Percentiles rank a stretch among this genome's conserved stretches.
Evolutionary conservation across 2,113 vertebrate genomes (phyloP).

Genomic region (Rhombomys opimus): DNA sequence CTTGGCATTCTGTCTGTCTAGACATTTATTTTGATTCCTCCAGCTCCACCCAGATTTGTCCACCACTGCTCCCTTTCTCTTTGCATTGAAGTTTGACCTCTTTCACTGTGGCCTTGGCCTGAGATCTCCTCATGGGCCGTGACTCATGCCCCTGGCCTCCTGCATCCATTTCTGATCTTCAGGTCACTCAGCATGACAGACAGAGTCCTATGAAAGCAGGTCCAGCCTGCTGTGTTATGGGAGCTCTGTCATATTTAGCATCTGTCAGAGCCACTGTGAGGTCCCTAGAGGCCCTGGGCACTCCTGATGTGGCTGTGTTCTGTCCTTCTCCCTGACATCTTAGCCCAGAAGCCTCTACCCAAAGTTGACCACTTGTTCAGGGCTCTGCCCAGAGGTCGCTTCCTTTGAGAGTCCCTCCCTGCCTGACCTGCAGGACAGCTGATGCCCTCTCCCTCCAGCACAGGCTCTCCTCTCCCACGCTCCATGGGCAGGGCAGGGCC

Average conservation of each 20-base stretch:
- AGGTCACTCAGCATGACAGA: background rate
- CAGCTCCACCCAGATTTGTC: too few relatives aligned
- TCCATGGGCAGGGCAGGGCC: background rate
- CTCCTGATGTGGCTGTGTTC: background rate
- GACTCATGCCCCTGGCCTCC: background rate
- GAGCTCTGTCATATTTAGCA: background rate
- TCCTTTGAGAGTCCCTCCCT: background rate
- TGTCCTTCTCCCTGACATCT: background rate
- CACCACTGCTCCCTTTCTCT: background rate
- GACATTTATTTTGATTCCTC: background rate
- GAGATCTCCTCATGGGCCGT: background rate
- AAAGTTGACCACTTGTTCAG: background rate
- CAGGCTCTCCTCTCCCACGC: background rate
- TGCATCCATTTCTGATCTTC: background rate
- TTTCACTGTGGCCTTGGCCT: background rate
- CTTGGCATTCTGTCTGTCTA: background rate
- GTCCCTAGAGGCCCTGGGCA: background rate
- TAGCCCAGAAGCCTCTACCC: too few relatives aligned
- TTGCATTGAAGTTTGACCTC: background rate
- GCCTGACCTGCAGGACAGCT: background rate
- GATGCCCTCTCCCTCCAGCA: too few relatives aligned
- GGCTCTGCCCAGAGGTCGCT: background rate
- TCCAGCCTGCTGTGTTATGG: background rate
- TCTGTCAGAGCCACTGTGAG: background rate
- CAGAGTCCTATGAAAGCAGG: background rate